Percentiles rank a stretch among this genome's conserved stretches.
Evolutionary conservation across 2,113 vertebrate species (phyloP).

Genomic region (Theristicus caerulescens): DNA sequence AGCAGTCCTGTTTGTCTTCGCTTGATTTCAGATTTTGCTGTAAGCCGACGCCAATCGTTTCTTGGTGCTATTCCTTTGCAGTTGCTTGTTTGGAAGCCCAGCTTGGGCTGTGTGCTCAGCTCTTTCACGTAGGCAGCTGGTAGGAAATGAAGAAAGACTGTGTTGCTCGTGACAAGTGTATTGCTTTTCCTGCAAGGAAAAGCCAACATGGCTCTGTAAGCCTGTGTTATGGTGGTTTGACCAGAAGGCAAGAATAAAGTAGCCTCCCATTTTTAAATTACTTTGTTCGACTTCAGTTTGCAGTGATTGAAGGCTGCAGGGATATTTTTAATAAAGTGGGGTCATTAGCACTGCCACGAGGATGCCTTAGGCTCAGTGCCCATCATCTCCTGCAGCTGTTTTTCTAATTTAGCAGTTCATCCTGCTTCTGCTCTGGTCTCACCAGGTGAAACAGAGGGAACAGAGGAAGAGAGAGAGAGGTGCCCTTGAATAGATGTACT

Average conservation of each 20-base stretch:
- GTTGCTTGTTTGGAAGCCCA: not conserved
- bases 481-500: not conserved
- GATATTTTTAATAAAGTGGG: not conserved
- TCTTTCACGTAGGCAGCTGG: not conserved
- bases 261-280: constrained; percentile 31
- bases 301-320: constrained; percentile 40
- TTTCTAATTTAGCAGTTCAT: not conserved
- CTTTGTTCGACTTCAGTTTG: constrained; percentile 9
- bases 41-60: not conserved
- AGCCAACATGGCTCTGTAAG: not conserved
- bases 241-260: constrained; percentile 31
- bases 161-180: not conserved
- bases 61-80: not conserved
- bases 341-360: not conserved
- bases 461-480: not conserved
- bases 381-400: not conserved
- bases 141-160: not conserved
- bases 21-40: not conserved
- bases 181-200: not conserved
- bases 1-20: not conserved
- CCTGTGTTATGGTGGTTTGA: not conserved
- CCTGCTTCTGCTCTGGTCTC: not conserved
- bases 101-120: constrained; percentile 5
- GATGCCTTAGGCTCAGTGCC: not conserved
- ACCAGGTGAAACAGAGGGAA: not conserved